A percentile compares a stretch with the other conserved stretches of the same genome.
phyloP scores from a whole-genome alignment of 2,797 vertebrate species.

The Karalla daura region DNA sequence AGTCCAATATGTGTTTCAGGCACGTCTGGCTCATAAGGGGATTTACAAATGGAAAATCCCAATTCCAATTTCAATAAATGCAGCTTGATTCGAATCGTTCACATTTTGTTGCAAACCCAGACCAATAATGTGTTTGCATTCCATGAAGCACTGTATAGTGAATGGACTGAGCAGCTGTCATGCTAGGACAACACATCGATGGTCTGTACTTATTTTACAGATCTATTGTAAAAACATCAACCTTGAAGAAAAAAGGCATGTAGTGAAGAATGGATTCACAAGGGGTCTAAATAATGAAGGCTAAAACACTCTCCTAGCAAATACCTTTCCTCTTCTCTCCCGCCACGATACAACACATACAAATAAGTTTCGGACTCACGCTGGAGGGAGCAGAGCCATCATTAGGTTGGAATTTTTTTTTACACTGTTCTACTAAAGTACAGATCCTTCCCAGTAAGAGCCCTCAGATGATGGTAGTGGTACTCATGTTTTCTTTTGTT shows the following conservation, averaged over 20 bases:
- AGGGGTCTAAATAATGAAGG: not conserved
- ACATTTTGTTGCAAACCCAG: not conserved
- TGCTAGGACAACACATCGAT: not conserved
- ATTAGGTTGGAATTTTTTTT: not conserved
- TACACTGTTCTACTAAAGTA: not conserved
- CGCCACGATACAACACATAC: not conserved
- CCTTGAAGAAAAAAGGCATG: not conserved
- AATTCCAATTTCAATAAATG: not conserved
- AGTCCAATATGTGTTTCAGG: too few relatives aligned
- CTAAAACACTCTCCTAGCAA: not conserved
- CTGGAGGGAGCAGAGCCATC: not conserved
- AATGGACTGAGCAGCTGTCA: not conserved
- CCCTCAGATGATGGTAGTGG: conserved; percentile 12
- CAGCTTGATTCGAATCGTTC: not conserved
- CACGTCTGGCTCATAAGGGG: too few relatives aligned
- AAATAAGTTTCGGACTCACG: not conserved
- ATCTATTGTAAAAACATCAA: not conserved
- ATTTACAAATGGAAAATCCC: not conserved
- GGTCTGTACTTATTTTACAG: not conserved
- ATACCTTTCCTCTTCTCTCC: not conserved
- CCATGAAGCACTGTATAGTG: too few relatives aligned
- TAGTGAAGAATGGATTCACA: not conserved
- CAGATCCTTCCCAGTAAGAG: conserved; percentile 2
- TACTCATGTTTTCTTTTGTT: too few relatives aligned
- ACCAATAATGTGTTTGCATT: not conserved